Evolutionary conservation across 2,888 invertebrate species (phyloP).

Genomic region (Mimumesa dahlbomi): DNA sequence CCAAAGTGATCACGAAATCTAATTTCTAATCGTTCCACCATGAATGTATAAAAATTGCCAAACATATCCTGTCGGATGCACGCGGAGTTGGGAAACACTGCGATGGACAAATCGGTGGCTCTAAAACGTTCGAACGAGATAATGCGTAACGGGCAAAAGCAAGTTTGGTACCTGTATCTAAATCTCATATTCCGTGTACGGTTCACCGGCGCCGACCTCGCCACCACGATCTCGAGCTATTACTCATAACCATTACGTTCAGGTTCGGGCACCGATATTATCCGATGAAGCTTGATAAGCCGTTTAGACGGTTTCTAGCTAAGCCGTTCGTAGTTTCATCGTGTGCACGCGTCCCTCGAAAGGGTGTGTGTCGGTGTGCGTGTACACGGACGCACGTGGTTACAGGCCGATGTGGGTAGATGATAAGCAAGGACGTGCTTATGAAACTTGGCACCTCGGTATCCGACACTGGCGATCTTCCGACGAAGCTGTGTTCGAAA

Average conservation of each 20-base stretch:
- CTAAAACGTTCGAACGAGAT: conserved; percentile 53
- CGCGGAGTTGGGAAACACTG: background rate
- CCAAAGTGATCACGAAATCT: too few species aligned
- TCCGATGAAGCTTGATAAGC: conserved; percentile 66
- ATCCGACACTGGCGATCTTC: conserved; percentile 44
- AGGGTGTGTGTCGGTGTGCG: conserved; percentile 8
- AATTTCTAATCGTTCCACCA: too few species aligned
- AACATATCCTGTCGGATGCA: too few species aligned
- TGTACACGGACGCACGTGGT: conserved; percentile 40
- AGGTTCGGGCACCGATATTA: conserved; percentile 63
- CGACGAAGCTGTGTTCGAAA: conserved; percentile 34
- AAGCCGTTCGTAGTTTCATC: conserved; percentile 40
- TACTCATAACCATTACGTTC: conserved; percentile 69
- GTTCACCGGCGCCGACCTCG: conserved; percentile 69
- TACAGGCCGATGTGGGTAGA: conserved; percentile 53
- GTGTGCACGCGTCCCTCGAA: conserved; percentile 19
- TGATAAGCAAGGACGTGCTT: conserved; percentile 67
- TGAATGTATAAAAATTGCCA: too few species aligned
- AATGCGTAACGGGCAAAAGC: conserved; percentile 70
- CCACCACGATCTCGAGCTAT: conserved; percentile 72
- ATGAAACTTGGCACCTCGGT: conserved; percentile 65
- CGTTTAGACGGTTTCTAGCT: conserved; percentile 65
- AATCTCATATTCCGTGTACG: conserved; percentile 71
- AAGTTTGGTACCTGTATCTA: conserved; percentile 66
- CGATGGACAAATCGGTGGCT: conserved; percentile 52